Conservation (phyloP, 2,888 invertebrate species). For the Onchidella celtica region DNA sequence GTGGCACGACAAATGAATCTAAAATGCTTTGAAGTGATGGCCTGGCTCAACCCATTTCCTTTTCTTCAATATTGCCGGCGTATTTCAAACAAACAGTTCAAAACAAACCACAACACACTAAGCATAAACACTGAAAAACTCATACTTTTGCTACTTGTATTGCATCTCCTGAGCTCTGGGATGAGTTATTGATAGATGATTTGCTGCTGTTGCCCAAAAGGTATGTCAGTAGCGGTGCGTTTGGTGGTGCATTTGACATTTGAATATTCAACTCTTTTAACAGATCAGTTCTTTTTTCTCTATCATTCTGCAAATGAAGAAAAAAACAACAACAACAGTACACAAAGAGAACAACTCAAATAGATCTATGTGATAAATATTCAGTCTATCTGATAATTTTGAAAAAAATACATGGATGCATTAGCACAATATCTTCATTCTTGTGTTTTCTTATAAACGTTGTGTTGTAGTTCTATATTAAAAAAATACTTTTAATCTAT, state of each 20-base stretch:
- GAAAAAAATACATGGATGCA: no score
- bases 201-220: neutral
- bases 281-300: conserved; percentile 65
- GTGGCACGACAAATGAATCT: no score
- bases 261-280: conserved; percentile 70
- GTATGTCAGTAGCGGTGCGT: conserved; percentile 24
- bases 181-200: neutral
- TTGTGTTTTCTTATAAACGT: no score
- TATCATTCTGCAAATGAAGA: conserved; percentile 60
- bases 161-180: conserved; percentile 32
- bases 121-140: no score
- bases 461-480: no score
- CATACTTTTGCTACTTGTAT: conserved; percentile 43
- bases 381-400: neutral
- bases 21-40: no score
- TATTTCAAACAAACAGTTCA: no score
- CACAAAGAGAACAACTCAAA: neutral
- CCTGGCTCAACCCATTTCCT: no score
- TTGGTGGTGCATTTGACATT: conserved; percentile 54
- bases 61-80: no score
- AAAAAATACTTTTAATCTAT: no score
- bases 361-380: neutral
- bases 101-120: no score
- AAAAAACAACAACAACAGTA: neutral
- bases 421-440: no score